A percentile compares a stretch with the other conserved stretches of the same genome.
These are phyloP conservation scores for Thalassophryne amazonica DNA, from an alignment of 2,797 vertebrate species.

Conservation along the genomic window DNA sequence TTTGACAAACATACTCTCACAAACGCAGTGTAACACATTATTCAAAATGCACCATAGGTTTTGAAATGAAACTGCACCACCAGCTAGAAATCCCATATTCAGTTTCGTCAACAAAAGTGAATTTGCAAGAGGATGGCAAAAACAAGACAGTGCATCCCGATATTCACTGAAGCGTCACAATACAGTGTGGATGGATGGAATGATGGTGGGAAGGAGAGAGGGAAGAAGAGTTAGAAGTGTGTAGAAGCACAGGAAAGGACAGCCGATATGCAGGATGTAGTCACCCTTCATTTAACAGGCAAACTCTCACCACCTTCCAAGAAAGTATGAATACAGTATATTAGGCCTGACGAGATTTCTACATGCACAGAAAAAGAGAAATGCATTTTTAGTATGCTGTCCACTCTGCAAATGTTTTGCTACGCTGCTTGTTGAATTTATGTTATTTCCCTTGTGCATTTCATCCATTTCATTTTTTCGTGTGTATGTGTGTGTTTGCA, in stretches of 20 bases:
- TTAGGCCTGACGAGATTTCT: slow-evolving; percentile 63
- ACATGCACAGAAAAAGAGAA: slow-evolving; percentile 45
- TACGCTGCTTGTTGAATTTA: slow-evolving; percentile 69
- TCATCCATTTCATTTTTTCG: slow-evolving; percentile 68
- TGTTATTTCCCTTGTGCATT: slow-evolving; percentile 73
- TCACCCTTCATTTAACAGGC: slow-evolving; percentile 68
- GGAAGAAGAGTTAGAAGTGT: not conserved
- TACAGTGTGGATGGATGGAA: slow-evolving; percentile 48
- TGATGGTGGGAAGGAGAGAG: slow-evolving; percentile 5
- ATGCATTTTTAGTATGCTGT: slow-evolving; percentile 55
- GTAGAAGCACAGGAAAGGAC: slow-evolving; percentile 14
- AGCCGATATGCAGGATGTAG: slow-evolving; percentile 48
- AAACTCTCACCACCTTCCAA: slow-evolving; percentile 55
- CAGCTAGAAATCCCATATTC: slow-evolving; percentile 43
- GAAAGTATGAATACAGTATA: slow-evolving; percentile 55
- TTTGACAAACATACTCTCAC: too few species aligned
- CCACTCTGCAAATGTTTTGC: slow-evolving; percentile 60
- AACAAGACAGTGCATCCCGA: slow-evolving; percentile 45
- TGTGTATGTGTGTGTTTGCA: slow-evolving; percentile 48
- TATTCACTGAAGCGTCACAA: slow-evolving; percentile 56
- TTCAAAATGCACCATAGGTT: slow-evolving; percentile 6
- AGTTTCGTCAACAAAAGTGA: slow-evolving; percentile 52
- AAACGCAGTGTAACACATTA: slow-evolving; percentile 11
- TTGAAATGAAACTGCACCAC: slow-evolving; percentile 35
- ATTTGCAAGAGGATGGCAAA: slow-evolving; percentile 54